Conservation (phyloP, 2,888 invertebrate species). For the Agapostemon virescens region DNA sequence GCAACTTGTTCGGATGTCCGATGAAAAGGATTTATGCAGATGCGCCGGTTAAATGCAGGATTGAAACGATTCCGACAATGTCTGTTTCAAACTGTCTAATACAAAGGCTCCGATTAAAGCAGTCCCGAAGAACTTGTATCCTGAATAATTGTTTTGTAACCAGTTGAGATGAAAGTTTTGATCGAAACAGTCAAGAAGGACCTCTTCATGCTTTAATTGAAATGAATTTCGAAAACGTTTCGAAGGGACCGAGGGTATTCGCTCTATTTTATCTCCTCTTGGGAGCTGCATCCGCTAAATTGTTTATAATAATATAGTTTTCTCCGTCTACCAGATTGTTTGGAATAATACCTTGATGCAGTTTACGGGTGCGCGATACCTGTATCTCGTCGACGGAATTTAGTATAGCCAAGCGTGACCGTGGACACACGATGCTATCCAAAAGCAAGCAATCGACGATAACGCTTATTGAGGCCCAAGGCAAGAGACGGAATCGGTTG, state of each 20-base stretch:
- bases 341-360: neutral
- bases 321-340: too few species aligned
- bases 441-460: constrained; percentile 1
- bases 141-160: too few species aligned
- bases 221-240: too few species aligned
- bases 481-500: neutral
- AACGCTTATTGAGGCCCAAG: neutral
- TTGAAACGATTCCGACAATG: neutral
- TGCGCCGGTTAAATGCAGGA: neutral
- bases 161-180: too few species aligned
- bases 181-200: too few species aligned
- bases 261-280: too few species aligned
- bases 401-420: neutral
- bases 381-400: neutral
- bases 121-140: too few species aligned
- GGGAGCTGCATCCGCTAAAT: too few species aligned
- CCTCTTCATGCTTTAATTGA: too few species aligned
- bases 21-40: neutral
- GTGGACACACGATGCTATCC: neutral
- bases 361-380: neutral
- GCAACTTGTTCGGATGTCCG: neutral
- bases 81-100: neutral
- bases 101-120: neutral
- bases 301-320: too few species aligned
- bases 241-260: too few species aligned